These are phyloP conservation scores for Pegea sp. DNA, from an alignment of 23 tunicate genomes.

Conservation along the genomic window DNA sequence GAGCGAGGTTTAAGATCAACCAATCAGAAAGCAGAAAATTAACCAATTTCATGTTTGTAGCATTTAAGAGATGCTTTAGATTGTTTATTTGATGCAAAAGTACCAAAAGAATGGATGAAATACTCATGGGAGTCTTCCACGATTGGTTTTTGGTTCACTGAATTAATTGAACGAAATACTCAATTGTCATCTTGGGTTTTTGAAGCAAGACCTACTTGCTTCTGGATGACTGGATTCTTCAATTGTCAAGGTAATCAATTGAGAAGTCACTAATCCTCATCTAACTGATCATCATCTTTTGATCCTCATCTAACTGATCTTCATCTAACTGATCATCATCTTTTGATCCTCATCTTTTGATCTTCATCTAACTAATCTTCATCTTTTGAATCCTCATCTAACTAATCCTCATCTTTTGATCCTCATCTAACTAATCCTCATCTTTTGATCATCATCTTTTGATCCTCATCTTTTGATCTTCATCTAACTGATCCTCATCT, in stretches of 20 bases:
- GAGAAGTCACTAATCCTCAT: background rate
- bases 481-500: too few species aligned
- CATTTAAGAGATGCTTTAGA: constrained; percentile 88
- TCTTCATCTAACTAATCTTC: background rate
- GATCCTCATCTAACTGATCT: background rate
- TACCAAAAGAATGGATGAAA: constrained; percentile 83
- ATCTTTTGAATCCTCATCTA: too few species aligned
- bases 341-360: background rate
- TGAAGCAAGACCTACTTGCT: constrained; percentile 83
- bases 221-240: constrained; percentile 99
- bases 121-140: constrained; percentile 97
- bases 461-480: too few species aligned
- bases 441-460: background rate
- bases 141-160: constrained; percentile 98
- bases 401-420: background rate
- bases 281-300: background rate
- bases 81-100: constrained; percentile 90
- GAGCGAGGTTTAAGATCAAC: too few species aligned
- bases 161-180: constrained; percentile 64
- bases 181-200: constrained; percentile 80
- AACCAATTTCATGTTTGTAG: constrained; percentile 3
- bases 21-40: too few species aligned
- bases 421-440: background rate
- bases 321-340: background rate
- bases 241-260: constrained; percentile 60